phyloP scores from a whole-genome alignment of 2,888 invertebrate genomes.

The Eledona agricola region DNA sequence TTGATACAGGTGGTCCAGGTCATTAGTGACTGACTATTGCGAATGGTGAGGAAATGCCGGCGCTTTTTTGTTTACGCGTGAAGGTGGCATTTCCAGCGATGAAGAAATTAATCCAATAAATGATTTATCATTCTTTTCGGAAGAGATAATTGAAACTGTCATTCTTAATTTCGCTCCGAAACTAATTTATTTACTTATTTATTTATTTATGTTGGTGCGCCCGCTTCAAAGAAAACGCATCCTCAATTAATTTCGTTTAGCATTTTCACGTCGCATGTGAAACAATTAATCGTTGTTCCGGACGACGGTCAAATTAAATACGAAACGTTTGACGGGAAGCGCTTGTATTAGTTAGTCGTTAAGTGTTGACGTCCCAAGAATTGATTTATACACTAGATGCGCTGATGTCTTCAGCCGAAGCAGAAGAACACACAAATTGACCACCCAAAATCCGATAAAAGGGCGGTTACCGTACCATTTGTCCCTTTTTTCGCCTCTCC shows the following conservation, averaged over 20 bases:
- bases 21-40: slow-evolving; percentile 25
- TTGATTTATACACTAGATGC: too few species aligned
- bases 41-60: slow-evolving; percentile 27
- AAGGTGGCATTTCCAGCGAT: slow-evolving; percentile 22
- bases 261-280: too few species aligned
- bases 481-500: slow-evolving; percentile 19
- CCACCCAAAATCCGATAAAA: slow-evolving; percentile 40
- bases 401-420: too few species aligned
- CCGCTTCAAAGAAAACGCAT: slow-evolving; percentile 17
- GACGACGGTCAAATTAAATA: too few species aligned
- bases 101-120: slow-evolving; percentile 29
- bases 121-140: slow-evolving; percentile 29
- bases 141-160: slow-evolving; percentile 29
- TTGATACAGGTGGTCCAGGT: slow-evolving; percentile 33
- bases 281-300: too few species aligned
- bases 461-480: slow-evolving; percentile 28
- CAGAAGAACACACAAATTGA: slow-evolving; percentile 33
- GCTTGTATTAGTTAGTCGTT: too few species aligned
- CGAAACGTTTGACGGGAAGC: too few species aligned
- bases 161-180: slow-evolving; percentile 17
- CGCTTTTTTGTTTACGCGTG: slow-evolving; percentile 10
- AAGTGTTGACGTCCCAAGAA: too few species aligned
- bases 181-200: slow-evolving; percentile 29
- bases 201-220: slow-evolving; percentile 16
- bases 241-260: slow-evolving; percentile 45